Percentiles rank a stretch among this genome's conserved stretches.
phyloP scores from a whole-genome alignment of 2,888 invertebrate genomes.

The Agelastica alni region DNA sequence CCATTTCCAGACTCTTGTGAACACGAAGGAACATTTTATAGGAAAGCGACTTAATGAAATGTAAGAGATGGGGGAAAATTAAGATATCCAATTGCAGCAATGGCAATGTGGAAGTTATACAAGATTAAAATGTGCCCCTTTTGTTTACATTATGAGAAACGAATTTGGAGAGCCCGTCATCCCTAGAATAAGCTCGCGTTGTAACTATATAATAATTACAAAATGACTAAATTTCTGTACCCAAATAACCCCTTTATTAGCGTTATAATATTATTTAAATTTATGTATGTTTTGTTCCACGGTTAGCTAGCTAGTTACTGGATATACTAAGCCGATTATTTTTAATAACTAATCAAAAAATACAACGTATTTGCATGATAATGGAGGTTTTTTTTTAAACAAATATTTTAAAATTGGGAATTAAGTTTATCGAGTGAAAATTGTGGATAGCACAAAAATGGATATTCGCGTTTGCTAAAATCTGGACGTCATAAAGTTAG shows the following conservation, averaged over 20 bases:
- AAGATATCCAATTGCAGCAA: slow-evolving; percentile 2
- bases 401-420: too few species aligned
- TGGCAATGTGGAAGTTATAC: neutral
- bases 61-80: neutral
- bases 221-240: neutral
- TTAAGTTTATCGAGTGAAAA: too few species aligned
- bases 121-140: slow-evolving; percentile 1
- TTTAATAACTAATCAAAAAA: neutral
- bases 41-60: neutral
- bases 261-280: slow-evolving; percentile 1
- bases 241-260: neutral
- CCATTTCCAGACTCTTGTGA: too few species aligned
- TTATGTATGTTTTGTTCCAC: neutral
- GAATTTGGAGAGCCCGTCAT: slow-evolving; percentile 5
- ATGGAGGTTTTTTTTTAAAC: too few species aligned
- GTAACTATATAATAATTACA: slow-evolving; percentile 12
- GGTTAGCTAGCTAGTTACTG: neutral
- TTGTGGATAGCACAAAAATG: too few species aligned
- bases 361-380: neutral
- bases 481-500: too few species aligned
- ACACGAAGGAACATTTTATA: too few species aligned
- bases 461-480: too few species aligned
- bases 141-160: slow-evolving; percentile 1
- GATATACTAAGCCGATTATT: neutral
- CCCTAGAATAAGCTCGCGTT: neutral